phyloP scores from a whole-genome alignment of 2,797 vertebrate species.

The Coregonus sp. region DNA sequence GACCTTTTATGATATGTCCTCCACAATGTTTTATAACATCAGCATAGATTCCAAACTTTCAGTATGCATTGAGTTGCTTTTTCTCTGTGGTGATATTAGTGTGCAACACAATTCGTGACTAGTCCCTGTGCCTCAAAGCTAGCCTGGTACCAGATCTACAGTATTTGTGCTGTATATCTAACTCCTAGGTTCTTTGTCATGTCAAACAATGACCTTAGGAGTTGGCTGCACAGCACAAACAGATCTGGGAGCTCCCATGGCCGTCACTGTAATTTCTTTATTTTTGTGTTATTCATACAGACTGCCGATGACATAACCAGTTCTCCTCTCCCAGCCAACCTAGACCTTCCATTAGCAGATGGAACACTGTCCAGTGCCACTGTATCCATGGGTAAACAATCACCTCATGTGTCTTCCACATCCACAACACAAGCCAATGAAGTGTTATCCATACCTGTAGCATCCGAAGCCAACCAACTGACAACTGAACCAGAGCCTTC shows the following conservation, averaged over 20 bases:
- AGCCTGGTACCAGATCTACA: slow-evolving; percentile 19
- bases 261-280: slow-evolving; percentile 40
- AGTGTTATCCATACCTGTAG: slow-evolving; percentile 31
- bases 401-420: slow-evolving; percentile 45
- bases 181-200: background rate
- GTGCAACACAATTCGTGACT: slow-evolving; percentile 27
- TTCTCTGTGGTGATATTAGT: slow-evolving; percentile 28
- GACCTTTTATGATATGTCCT: background rate
- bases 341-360: slow-evolving; percentile 50
- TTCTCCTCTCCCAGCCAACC: slow-evolving; percentile 53
- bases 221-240: background rate
- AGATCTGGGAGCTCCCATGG: slow-evolving; percentile 18
- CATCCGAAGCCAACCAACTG: slow-evolving; percentile 48
- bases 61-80: slow-evolving; percentile 54
- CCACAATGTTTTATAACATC: background rate
- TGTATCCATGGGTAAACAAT: slow-evolving; percentile 52
- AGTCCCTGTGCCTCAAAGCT: slow-evolving; percentile 29
- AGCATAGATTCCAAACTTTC: slow-evolving; percentile 54
- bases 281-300: slow-evolving; percentile 62
- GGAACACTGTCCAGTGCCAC: slow-evolving; percentile 45
- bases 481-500: slow-evolving; percentile 47
- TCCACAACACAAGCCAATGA: slow-evolving; percentile 40
- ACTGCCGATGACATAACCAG: slow-evolving; percentile 52
- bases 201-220: background rate
- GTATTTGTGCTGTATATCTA: background rate